Conservation (phyloP, 2,888 invertebrate species). For the Nebria salina region DNA sequence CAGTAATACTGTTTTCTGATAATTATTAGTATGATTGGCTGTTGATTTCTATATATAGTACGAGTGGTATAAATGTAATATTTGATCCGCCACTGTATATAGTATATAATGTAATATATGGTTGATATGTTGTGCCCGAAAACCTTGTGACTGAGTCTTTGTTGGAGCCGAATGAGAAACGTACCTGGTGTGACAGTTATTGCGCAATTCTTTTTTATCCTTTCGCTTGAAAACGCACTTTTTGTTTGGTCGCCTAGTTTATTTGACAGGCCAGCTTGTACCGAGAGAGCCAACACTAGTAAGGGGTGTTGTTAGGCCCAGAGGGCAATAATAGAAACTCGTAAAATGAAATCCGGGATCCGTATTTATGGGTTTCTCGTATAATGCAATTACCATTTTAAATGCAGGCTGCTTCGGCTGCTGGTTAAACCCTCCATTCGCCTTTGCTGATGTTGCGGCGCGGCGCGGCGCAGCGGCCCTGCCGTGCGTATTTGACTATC, state of each 20-base stretch:
- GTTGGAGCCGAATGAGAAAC: constrained; percentile 49
- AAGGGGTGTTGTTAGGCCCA: constrained; percentile 1
- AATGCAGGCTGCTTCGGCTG: constrained; percentile 27
- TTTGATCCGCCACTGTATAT: neutral
- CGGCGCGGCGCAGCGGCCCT: neutral
- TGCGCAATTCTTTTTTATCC: constrained; percentile 54
- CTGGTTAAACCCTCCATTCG: neutral
- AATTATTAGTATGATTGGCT: too few relatives aligned
- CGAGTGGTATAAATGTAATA: neutral
- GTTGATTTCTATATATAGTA: too few relatives aligned
- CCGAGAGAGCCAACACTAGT: neutral
- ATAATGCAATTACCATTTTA: constrained; percentile 49
- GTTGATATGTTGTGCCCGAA: neutral
- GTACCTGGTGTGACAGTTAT: constrained; percentile 54
- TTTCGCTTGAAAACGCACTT: constrained; percentile 51
- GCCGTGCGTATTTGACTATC: constrained; percentile 4
- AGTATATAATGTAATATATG: neutral
- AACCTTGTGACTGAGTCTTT: neutral
- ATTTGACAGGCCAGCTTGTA: constrained; percentile 51
- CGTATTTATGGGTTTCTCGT: constrained; percentile 46
- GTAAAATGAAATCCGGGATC: constrained; percentile 42
- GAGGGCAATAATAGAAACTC: constrained; percentile 39
- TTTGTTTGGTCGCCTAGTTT: constrained; percentile 53
- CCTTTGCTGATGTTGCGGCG: neutral
- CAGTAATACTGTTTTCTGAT: too few relatives aligned